Evolutionary conservation across 2,888 invertebrate species (phyloP).

Genomic region (Caenorhabditis sp.): DNA sequence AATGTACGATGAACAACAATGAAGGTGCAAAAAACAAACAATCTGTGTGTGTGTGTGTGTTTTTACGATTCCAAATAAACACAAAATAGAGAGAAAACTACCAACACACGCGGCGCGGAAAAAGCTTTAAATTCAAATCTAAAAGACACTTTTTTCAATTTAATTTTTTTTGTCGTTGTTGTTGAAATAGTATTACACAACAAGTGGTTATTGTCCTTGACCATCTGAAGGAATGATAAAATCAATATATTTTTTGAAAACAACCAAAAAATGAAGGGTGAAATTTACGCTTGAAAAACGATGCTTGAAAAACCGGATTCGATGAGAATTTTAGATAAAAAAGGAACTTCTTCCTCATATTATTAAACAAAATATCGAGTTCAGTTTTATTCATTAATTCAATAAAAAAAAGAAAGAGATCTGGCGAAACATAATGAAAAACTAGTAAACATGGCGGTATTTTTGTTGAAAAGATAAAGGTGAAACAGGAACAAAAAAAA

Average conservation of each 20-base stretch:
- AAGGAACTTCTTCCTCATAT: not conserved
- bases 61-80: not conserved
- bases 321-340: not conserved
- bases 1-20: not conserved
- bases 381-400: not conserved
- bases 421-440: not conserved
- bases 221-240: not conserved
- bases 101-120: too few species aligned
- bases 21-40: not conserved
- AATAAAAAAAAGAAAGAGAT: constrained; percentile 1
- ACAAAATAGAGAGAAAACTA: not conserved
- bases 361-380: too few species aligned
- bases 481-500: constrained; percentile 1
- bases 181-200: not conserved
- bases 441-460: not conserved
- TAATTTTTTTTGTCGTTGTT: not conserved
- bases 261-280: not conserved
- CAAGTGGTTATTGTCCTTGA: not conserved
- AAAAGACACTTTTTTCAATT: too few species aligned
- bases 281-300: not conserved
- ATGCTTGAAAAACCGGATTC: not conserved
- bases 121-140: too few species aligned
- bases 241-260: not conserved
- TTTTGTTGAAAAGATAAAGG: too few species aligned
- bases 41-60: not conserved